Conservation (phyloP, 2,113 vertebrate genomes). For the Thermophis baileyi region DNA sequence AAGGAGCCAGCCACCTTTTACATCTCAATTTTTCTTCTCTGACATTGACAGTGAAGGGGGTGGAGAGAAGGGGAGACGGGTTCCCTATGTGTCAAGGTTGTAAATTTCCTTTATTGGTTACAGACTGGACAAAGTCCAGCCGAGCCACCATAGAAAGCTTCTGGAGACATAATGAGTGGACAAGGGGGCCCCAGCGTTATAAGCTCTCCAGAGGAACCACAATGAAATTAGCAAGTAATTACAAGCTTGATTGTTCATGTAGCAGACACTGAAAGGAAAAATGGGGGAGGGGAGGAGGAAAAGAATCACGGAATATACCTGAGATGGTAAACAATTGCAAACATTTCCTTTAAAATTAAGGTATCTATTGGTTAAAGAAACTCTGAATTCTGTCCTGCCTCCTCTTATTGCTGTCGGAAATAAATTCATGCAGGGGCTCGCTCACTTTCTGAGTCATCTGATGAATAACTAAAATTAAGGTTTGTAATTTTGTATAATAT, state of each 20-base stretch:
- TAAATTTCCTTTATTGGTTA: conserved; percentile 65
- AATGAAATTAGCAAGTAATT: conserved; percentile 66
- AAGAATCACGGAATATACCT: conserved; percentile 28
- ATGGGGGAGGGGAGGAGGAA: not conserved
- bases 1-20: conserved; percentile 33
- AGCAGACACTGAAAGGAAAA: conserved; percentile 43
- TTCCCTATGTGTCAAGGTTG: conserved; percentile 10
- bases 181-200: conserved; percentile 44
- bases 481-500: not conserved
- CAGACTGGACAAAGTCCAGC: conserved; percentile 44
- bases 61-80: conserved; percentile 13
- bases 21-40: conserved; percentile 51
- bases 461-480: not conserved
- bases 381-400: not conserved
- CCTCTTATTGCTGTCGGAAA: not conserved
- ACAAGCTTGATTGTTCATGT: conserved; percentile 43
- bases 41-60: not conserved
- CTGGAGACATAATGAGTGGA: conserved; percentile 52
- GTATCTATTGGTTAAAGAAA: not conserved
- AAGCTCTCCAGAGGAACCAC: conserved; percentile 51
- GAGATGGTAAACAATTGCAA: conserved; percentile 29
- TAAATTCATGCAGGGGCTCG: conserved; percentile 17
- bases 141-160: conserved; percentile 45
- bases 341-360: not conserved
- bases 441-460: conserved; percentile 4